Conservation (phyloP, 2,797 vertebrate species). For the Myotis pilosus region DNA sequence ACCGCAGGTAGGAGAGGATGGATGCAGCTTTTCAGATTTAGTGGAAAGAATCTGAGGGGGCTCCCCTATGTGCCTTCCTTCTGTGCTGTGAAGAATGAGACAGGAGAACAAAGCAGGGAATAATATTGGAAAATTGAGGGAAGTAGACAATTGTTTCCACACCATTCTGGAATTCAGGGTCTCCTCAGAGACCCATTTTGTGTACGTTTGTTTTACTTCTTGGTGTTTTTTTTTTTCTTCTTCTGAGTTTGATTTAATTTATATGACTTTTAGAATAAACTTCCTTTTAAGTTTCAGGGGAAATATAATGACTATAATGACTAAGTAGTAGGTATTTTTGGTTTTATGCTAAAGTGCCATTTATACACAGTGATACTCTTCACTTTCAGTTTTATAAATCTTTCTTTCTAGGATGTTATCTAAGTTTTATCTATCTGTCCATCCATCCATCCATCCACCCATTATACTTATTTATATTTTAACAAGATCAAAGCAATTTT, state of each 20-base stretch:
- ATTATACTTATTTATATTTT: neutral
- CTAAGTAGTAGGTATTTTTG: neutral
- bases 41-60: neutral
- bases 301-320: neutral
- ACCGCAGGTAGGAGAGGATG: rapidly evolving
- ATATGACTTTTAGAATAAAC: neutral
- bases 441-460: neutral
- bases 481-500: neutral
- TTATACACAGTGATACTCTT: neutral
- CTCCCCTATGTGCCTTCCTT: neutral
- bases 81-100: neutral
- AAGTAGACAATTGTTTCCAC: neutral
- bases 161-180: neutral
- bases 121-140: neutral
- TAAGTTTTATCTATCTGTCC: neutral
- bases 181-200: neutral
- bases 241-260: neutral
- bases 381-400: neutral
- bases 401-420: neutral
- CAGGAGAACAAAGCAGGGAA: neutral
- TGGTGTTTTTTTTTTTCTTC: neutral
- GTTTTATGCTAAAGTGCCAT: neutral
- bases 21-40: neutral
- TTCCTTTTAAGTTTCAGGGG: neutral
- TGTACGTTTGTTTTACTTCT: neutral